A percentile compares a stretch with the other conserved stretches of the same genome.
Conservation (phyloP, 64 coral and sea anemone genomes). For the Trachythela sp. region DNA sequence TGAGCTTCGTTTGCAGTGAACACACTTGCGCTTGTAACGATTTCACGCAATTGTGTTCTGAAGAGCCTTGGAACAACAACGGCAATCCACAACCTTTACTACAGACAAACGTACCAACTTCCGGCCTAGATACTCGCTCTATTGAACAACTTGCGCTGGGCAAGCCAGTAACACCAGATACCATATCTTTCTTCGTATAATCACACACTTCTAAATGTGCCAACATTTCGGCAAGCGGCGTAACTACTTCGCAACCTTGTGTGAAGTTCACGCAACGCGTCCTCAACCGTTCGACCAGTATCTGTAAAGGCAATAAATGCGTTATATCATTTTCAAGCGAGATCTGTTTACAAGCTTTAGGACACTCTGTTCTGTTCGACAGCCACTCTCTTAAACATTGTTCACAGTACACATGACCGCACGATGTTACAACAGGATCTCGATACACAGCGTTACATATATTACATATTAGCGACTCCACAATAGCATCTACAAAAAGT, state of each 20-base stretch:
- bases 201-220: conserved; percentile 82
- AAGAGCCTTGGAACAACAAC: conserved; percentile 60
- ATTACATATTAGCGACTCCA: conserved; percentile 80
- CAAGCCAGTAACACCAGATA: conserved; percentile 59
- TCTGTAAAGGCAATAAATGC: conserved; percentile 74
- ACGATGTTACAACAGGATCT: conserved; percentile 76
- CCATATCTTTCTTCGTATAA: conserved; percentile 48
- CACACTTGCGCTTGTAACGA: conserved; percentile 84
- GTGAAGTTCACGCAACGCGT: conserved; percentile 86
- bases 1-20: conserved; percentile 89
- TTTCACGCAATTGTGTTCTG: conserved; percentile 79
- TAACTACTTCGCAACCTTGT: conserved; percentile 79
- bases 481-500: conserved; percentile 78
- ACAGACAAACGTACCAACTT: conserved; percentile 75
- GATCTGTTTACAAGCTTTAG: conserved; percentile 85
- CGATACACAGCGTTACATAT: conserved; percentile 84
- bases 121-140: conserved; percentile 56
- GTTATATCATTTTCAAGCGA: conserved; percentile 78
- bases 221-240: conserved; percentile 66
- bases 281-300: conserved; percentile 69
- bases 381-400: conserved; percentile 77
- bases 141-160: conserved; percentile 35
- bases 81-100: conserved; percentile 94
- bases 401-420: conserved; percentile 89
- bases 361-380: conserved; percentile 79